These are phyloP conservation scores for Campylorhamphus procurvoides DNA, from an alignment of 2,113 vertebrate genomes.

Conservation along the genomic window DNA sequence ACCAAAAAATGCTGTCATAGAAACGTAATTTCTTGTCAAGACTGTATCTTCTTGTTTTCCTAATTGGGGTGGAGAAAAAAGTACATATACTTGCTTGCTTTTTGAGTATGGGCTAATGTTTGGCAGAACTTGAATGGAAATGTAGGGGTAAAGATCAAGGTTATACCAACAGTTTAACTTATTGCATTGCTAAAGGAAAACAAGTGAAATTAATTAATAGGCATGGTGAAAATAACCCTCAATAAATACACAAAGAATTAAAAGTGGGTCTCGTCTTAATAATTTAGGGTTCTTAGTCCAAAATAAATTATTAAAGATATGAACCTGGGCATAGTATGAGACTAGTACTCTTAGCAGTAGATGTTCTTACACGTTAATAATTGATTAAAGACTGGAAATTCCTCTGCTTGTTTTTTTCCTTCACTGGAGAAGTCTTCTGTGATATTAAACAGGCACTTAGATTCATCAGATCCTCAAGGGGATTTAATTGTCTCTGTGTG, in stretches of 20 bases:
- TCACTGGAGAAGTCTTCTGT: background rate
- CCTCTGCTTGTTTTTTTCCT: background rate
- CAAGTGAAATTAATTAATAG: background rate
- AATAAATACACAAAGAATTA: background rate
- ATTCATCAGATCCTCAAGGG: background rate
- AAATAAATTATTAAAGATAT: slow-evolving; percentile 8
- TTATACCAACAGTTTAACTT: background rate
- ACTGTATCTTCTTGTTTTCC: background rate
- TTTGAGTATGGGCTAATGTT: background rate
- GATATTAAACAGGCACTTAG: background rate
- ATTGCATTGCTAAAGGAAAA: background rate
- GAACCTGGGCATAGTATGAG: background rate
- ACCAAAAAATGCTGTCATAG: background rate
- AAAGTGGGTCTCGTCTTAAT: background rate
- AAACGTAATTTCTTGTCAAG: background rate
- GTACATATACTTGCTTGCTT: background rate
- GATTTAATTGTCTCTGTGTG: background rate
- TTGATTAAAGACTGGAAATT: background rate
- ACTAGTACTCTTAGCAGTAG: background rate
- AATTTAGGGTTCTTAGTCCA: background rate
- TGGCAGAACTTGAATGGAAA: background rate
- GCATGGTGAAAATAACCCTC: background rate
- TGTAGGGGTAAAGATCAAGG: background rate
- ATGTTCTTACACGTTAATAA: slow-evolving; percentile 15
- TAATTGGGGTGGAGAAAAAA: background rate